These are phyloP conservation scores for Tursiops truncatus DNA, from an alignment of 2,113 vertebrate species.

Conservation along the genomic window DNA sequence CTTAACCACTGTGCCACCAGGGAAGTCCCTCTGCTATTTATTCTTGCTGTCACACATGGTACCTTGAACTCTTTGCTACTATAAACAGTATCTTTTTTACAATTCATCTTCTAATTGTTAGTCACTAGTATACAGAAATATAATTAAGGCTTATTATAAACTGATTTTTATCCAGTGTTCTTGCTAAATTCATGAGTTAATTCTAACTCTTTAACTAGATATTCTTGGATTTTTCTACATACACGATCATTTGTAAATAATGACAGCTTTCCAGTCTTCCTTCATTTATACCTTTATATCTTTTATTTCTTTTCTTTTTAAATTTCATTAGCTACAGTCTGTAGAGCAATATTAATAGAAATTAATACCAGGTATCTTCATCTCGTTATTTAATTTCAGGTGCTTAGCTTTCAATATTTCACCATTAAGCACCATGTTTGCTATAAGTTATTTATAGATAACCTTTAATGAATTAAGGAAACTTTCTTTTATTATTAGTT, in stretches of 20 bases:
- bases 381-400: neutral
- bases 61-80: neutral
- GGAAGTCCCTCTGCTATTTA: neutral
- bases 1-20: no score
- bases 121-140: neutral
- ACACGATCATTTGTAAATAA: neutral
- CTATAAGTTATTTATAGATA: neutral
- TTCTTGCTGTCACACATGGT: neutral
- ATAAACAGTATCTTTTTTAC: neutral
- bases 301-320: slow-evolving; percentile 43
- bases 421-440: neutral
- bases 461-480: neutral
- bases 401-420: slow-evolving; percentile 30
- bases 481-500: neutral
- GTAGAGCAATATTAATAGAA: neutral
- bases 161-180: neutral
- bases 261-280: neutral
- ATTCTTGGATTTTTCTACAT: neutral
- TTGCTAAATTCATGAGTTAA: neutral
- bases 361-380: neutral
- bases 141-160: neutral
- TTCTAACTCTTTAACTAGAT: neutral
- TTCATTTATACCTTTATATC: neutral
- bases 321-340: neutral
- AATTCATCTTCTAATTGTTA: neutral